Evolutionary conservation across 1,140 invertebrate genomes (phyloP), one percentile per base, ranked within the genome.

Genomic region (Drosophila albomicans): DNA sequence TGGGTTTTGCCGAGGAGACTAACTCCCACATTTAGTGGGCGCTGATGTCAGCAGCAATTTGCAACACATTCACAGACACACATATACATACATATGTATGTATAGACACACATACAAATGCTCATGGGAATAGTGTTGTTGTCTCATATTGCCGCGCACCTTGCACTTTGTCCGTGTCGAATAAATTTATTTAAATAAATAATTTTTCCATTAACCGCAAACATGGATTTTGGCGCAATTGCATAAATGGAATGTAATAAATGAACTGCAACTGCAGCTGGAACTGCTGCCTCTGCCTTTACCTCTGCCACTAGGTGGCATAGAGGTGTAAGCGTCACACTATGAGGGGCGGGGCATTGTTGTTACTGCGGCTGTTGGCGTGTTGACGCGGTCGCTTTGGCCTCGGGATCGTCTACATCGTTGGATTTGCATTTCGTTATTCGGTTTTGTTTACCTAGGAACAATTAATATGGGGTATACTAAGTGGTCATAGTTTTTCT

Each of bases 121-220:
- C 58, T 25, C 7, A 13, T 43, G 69, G 43, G 61, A 66, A n/a
- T 57, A 65, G 15, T 8, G 15, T 25, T 41, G 54, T 51, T 45
- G 46, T 69, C 45, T 58, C 54, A 35, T 25, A 67, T 48, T 62
- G n/a, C 41, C 56, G 48, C 25, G 57, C 48, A 61, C 15, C 28
- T 35, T 56, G 65, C 38, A 61, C 49, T 54, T 48, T 41, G 72
- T 58, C 70, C 64, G 78, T 81, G 82, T 81, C 57, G 68, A 73
- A 86, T 86, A 87, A 81, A 82, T 87, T 79, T 87, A 82, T 87
- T 87, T 87, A 79, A 86, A 87, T 87, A 87, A 87, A 87, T 87
- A 79, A 87, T 87, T 87, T 86, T 87, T 87, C 82, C 82, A 87
- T 87, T 87, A 87, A 82, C 82, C 82, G 79, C 82, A 87, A 87